These are phyloP conservation scores for Hydrocynus forskahlii DNA, from an alignment of 2,797 vertebrate species.

Conservation along the genomic window DNA sequence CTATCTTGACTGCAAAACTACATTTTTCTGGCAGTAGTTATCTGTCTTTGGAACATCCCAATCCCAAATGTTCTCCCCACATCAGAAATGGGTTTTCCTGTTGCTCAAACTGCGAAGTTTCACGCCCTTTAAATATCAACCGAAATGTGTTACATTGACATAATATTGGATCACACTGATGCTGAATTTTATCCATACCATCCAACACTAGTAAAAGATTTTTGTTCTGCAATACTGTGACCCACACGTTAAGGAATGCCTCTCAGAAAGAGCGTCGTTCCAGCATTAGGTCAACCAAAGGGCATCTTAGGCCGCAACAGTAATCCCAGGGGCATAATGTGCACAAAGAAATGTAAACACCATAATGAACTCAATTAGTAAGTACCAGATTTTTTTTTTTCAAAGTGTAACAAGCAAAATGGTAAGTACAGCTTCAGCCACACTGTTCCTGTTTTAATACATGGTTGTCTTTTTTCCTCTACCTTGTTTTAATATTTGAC, in stretches of 20 bases:
- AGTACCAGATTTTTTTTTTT: neutral
- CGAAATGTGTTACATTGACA: no score
- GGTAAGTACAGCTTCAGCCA: neutral
- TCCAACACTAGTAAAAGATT: neutral
- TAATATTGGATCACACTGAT: no score
- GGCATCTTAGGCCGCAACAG: neutral
- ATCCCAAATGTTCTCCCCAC: no score
- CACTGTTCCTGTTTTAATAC: neutral
- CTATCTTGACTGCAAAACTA: no score
- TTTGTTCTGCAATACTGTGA: neutral
- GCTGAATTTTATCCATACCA: no score
- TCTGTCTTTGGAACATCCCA: no score
- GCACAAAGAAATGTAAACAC: neutral
- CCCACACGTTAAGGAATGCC: neutral
- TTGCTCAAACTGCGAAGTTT: no score
- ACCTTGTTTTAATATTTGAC: neutral
- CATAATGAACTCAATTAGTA: neutral
- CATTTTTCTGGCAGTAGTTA: no score
- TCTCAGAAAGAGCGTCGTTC: neutral
- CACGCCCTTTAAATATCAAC: no score
- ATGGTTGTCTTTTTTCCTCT: neutral
- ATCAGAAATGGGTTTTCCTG: no score
- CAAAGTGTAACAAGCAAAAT: neutral
- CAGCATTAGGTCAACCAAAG: neutral
- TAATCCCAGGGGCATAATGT: neutral